Percentiles rank a stretch among this genome's conserved stretches.
Evolutionary conservation across 2,113 vertebrate species (phyloP).

Genomic region (Gymnarchus niloticus): DNA sequence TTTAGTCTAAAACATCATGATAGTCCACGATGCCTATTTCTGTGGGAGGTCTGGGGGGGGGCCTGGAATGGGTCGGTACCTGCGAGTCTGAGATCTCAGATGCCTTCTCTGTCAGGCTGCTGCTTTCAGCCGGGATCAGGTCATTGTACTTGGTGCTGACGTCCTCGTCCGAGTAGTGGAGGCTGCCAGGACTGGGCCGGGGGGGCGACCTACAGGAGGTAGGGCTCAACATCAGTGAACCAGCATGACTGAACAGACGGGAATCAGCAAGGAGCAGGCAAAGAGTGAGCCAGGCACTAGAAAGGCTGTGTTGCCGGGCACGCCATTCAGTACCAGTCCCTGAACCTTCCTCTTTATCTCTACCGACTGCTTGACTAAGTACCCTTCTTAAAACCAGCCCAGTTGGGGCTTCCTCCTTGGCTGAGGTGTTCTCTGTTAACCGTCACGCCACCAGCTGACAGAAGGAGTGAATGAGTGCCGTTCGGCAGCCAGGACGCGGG

Average conservation of each 20-base stretch:
- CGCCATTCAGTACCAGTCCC: background rate
- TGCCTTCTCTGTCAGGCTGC: conserved; percentile 93
- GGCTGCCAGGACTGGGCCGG: conserved; percentile 87
- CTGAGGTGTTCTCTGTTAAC: background rate
- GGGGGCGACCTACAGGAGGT: conserved; percentile 75
- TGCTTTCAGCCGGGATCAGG: conserved; percentile 89
- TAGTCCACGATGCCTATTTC: background rate
- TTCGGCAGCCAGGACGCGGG: background rate
- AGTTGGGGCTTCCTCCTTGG: background rate
- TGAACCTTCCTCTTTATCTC: background rate
- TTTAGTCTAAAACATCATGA: background rate
- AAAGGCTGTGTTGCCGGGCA: background rate
- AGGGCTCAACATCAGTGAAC: background rate
- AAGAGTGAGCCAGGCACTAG: background rate
- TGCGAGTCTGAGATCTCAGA: conserved; percentile 93
- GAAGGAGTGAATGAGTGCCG: background rate
- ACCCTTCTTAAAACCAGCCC: background rate
- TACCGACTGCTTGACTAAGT: background rate
- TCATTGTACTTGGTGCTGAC: conserved; percentile 94
- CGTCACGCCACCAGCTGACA: background rate
- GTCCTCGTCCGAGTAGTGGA: conserved; percentile 94
- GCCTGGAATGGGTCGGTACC: conserved; percentile 64
- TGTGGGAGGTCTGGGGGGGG: too few relatives aligned
- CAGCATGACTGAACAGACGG: background rate
- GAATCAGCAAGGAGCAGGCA: background rate